Conservation (phyloP, 1,140 invertebrate genomes). For the Drosophila orena region DNA sequence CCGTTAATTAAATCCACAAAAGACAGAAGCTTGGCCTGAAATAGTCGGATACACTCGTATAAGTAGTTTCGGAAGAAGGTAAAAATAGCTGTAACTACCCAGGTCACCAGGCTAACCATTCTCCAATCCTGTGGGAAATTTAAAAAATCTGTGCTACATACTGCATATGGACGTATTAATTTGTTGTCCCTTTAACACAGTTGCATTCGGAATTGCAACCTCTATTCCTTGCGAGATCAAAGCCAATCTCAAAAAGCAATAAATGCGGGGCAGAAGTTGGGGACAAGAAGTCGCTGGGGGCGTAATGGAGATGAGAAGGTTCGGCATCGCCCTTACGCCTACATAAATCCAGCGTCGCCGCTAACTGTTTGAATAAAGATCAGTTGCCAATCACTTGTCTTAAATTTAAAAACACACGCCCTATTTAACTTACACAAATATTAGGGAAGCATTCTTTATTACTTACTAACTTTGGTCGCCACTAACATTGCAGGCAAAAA, state of each 20-base stretch:
- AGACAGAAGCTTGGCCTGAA: constrained; percentile 46
- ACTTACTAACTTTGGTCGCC: no score
- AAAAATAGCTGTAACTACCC: background rate
- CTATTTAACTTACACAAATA: no score
- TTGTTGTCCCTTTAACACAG: constrained; percentile 34
- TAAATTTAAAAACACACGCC: no score
- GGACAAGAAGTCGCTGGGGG: no score
- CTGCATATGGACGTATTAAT: constrained; percentile 4
- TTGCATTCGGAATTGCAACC: constrained; percentile 48
- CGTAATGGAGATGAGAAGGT: background rate
- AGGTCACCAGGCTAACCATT: no score
- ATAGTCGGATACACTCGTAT: constrained; percentile 13
- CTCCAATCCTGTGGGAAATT: no score
- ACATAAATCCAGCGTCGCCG: constrained; percentile 73
- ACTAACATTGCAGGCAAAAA: no score
- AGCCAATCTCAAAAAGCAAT: constrained; percentile 3
- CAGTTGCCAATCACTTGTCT: constrained; percentile 26
- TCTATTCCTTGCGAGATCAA: constrained; percentile 11
- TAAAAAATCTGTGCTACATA: no score
- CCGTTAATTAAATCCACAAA: constrained; percentile 80
- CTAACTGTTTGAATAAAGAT: constrained; percentile 75
- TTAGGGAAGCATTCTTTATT: no score
- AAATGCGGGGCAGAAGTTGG: constrained; percentile 4
- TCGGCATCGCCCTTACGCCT: constrained; percentile 49
- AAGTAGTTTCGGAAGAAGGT: background rate